Conservation (phyloP, 2,888 invertebrate genomes). For the Hypolimnas misippus region DNA sequence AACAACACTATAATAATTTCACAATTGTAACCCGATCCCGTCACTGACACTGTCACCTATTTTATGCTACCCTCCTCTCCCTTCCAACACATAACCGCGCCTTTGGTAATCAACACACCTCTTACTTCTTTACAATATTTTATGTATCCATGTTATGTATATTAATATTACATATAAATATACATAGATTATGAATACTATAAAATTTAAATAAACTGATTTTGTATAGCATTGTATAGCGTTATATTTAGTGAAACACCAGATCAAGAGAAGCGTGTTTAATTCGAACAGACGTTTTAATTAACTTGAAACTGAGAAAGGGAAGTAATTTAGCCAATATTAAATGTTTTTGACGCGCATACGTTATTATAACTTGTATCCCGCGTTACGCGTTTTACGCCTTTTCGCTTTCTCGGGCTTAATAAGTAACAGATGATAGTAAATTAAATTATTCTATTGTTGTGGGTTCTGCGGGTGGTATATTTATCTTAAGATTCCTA, state of each 20-base stretch:
- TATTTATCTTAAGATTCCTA: not conserved
- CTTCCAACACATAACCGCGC: too few species aligned
- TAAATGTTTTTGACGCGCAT: slow-evolving; percentile 27
- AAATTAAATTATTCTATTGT: not conserved
- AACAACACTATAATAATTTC: too few species aligned
- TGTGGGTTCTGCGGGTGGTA: not conserved
- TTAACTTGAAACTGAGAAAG: slow-evolving; percentile 34
- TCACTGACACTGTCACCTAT: too few species aligned
- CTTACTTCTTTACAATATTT: too few species aligned
- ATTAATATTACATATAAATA: too few species aligned
- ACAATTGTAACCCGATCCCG: too few species aligned
- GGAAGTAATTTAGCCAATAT: slow-evolving; percentile 27
- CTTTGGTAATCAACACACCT: too few species aligned
- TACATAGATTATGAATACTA: too few species aligned
- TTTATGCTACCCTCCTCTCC: too few species aligned
- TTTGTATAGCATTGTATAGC: too few species aligned
- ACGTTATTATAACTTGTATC: slow-evolving; percentile 7
- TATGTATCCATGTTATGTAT: too few species aligned
- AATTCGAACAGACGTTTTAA: slow-evolving; percentile 38
- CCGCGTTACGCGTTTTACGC: not conserved
- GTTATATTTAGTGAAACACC: not conserved
- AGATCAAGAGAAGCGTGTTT: slow-evolving; percentile 11
- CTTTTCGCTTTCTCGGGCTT: not conserved
- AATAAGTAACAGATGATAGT: slow-evolving; percentile 8
- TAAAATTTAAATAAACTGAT: too few species aligned